Base-by-base conservation (phyloP, 2,113 vertebrate species). In the Anthoscopus minutus region DNA sequence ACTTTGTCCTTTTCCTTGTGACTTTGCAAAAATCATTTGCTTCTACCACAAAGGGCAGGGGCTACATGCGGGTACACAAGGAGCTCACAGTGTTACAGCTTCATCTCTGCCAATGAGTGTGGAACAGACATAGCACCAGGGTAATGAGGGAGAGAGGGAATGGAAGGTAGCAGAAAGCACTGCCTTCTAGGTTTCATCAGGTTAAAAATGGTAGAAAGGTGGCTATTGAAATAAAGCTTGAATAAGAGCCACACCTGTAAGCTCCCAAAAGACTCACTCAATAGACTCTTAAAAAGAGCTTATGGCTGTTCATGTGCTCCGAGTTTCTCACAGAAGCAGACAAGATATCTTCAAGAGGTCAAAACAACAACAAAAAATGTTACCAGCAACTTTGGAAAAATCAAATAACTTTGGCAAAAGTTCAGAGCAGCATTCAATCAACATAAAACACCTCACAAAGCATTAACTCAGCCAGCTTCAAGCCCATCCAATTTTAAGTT, bases 221-320 rank as follows among this genome's bases (percentile, higher is more conserved):
- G 20, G n/a, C 30, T 72, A 35, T 35, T 66, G 37, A 88, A 94
- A 88, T n/a, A 24, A 92, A 69, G 31, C 11, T 78, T 76, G 23
- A 51, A 15, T 44, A 40, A 80, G 28, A 84, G 44, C 47, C 45
- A 50, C 38, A 23, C 30, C 33, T 79, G 6, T n/a, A 53, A 86
- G 19, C 72, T 69, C 19, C 19, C 5, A 33, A n/a, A 69, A 69
- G 37, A 3, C 33, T 45, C 0, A 0, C 21, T 51, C 14, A n/a
- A 16, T 23, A 45, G 47, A 53, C 12, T 51, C 27, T 28, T 45
- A 28, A 45, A 44, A 45, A n/a, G 28, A 15, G 15, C 4, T 44
- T 33, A 16, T 33, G 3, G 12, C 33, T 53, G 22, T 13, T 69
- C 28, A 27, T 10, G 28, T 9, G 3, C 15, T 78, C 12, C 33